Conservation (phyloP, 2,888 invertebrate species). For the Drosophila lacicola region DNA sequence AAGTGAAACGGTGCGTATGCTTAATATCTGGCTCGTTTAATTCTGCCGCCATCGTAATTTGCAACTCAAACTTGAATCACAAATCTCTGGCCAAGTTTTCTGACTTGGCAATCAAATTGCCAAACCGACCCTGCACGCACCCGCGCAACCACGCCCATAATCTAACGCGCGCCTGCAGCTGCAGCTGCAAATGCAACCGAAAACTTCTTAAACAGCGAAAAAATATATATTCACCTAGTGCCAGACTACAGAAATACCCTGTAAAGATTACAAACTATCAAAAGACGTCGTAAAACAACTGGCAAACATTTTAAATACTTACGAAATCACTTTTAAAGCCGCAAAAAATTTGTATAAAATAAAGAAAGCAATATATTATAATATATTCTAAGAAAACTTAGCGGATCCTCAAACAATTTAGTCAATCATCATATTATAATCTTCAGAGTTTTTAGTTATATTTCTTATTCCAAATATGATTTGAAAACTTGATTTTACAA, state of each 20-base stretch:
- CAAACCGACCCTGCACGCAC: conserved; percentile 37
- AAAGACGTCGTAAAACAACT: no score
- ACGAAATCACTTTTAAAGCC: no score
- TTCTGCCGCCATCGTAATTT: conserved; percentile 48
- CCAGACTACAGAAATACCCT: not conserved
- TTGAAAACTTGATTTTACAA: no score
- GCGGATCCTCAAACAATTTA: no score
- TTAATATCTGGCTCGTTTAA: conserved; percentile 54
- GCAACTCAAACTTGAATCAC: conserved; percentile 70
- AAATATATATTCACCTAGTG: not conserved
- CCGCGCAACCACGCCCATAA: not conserved
- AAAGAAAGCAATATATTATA: no score
- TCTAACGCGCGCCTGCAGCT: conserved; percentile 21
- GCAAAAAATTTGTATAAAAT: no score
- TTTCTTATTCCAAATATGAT: no score
- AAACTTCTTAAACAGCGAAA: conserved; percentile 16
- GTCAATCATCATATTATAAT: no score
- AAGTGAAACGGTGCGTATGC: conserved; percentile 63
- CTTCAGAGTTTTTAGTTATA: no score
- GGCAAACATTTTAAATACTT: no score
- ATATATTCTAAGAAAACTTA: no score
- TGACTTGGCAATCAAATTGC: conserved; percentile 55
- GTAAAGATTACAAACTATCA: not conserved
- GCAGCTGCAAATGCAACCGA: conserved; percentile 52
- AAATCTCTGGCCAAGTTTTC: conserved; percentile 44